Conservation (phyloP, 2,113 vertebrate species). For the Physeter macrocephalus region DNA sequence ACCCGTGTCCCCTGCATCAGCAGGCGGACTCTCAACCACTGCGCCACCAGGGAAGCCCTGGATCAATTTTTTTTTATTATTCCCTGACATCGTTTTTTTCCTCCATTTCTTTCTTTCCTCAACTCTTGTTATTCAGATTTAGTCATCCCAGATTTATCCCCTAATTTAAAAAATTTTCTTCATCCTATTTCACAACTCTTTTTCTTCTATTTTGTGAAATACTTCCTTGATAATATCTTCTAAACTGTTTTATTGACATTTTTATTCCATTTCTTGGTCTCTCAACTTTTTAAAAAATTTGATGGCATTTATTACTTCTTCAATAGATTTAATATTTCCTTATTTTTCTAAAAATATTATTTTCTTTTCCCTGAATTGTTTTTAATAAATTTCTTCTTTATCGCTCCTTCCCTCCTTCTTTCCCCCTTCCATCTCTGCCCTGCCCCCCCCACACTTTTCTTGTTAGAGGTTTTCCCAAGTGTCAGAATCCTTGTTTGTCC, state of each 20-base stretch:
- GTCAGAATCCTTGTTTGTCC: neutral
- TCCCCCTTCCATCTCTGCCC: neutral
- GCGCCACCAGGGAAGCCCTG: too few relatives aligned
- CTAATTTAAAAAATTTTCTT: neutral
- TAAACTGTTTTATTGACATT: neutral
- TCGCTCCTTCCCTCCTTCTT: neutral
- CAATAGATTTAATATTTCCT: neutral
- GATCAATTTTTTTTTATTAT: too few relatives aligned
- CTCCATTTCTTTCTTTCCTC: neutral
- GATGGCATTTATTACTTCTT: neutral
- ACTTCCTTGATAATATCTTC: neutral
- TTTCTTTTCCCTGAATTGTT: neutral
- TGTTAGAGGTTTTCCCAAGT: neutral
- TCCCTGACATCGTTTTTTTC: neutral
- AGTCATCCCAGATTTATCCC: neutral
- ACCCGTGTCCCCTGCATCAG: too few relatives aligned
- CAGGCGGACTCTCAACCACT: too few relatives aligned
- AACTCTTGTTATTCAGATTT: neutral
- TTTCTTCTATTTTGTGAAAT: neutral
- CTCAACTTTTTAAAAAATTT: neutral
- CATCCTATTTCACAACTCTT: neutral
- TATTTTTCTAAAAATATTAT: neutral
- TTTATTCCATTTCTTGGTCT: neutral
- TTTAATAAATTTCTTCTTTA: neutral
- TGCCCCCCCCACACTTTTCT: neutral